Evolutionary conservation across 2,797 vertebrate genomes (phyloP).

Genomic region (Buceros bicornis): DNA sequence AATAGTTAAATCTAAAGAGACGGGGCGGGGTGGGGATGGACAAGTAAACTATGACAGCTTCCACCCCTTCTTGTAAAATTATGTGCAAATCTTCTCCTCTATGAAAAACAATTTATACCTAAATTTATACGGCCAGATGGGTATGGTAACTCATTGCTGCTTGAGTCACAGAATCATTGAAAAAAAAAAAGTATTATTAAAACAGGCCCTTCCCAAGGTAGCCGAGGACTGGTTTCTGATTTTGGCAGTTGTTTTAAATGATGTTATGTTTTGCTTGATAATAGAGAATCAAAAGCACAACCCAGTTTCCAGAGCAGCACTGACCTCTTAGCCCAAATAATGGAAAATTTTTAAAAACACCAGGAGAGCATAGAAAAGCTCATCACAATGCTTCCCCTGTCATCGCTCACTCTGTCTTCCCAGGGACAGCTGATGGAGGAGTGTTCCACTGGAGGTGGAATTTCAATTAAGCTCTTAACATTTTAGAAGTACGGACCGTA

Average conservation of each 20-base stretch:
- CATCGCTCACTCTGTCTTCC: not conserved
- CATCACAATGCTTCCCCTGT: constrained; percentile 31
- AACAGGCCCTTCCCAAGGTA: not conserved
- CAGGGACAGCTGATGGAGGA: not conserved
- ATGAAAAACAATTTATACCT: not conserved
- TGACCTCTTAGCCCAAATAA: constrained; percentile 15
- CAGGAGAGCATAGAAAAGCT: not conserved
- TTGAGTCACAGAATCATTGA: not conserved
- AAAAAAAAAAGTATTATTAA: not conserved
- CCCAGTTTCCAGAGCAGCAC: not conserved
- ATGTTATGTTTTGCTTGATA: constrained; percentile 9
- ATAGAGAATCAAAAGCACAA: constrained; percentile 26
- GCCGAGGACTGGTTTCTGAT: not conserved
- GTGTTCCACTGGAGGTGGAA: constrained; percentile 57
- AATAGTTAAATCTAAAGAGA: not conserved
- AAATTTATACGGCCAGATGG: not conserved
- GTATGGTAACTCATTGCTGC: not conserved
- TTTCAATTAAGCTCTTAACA: constrained; percentile 40
- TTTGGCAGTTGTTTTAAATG: not conserved
- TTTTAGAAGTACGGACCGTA: constrained; percentile 31
- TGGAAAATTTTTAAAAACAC: not conserved
- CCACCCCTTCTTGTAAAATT: not conserved
- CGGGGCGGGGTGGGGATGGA: not conserved
- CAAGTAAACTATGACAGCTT: not conserved
- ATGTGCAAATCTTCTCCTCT: not conserved